phyloP scores from a whole-genome alignment of 2,113 vertebrate species.

The Salvator merianae region DNA sequence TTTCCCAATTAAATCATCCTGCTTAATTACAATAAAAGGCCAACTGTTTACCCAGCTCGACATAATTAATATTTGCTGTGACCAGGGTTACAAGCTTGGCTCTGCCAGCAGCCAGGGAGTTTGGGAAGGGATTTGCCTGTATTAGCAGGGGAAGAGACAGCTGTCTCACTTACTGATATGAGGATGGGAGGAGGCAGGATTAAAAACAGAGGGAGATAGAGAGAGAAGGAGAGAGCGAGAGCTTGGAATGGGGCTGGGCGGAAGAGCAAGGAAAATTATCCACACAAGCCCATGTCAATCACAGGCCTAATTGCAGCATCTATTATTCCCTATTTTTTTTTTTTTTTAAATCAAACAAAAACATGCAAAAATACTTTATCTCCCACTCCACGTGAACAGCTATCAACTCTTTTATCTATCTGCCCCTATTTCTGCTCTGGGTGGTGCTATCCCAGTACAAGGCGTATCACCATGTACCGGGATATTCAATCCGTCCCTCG shows the following conservation, averaged over 20 bases:
- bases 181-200: not conserved
- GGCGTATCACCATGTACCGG: too few species aligned
- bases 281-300: constrained; percentile 4
- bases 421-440: not conserved
- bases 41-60: not conserved
- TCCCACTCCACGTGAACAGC: not conserved
- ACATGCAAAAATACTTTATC: not conserved
- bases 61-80: constrained; percentile 1
- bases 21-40: constrained; percentile 33
- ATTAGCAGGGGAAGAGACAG: constrained; percentile 28
- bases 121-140: constrained; percentile 20
- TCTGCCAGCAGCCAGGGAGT: not conserved
- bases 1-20: constrained; percentile 28
- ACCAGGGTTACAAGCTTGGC: not conserved
- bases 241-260: not conserved
- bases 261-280: not conserved
- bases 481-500: too few species aligned
- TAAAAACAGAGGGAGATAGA: not conserved
- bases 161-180: constrained; percentile 7
- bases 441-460: too few species aligned
- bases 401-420: too few species aligned
- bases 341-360: not conserved
- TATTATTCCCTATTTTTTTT: too few species aligned
- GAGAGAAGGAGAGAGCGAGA: too few species aligned
- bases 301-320: constrained; percentile 7